Conservation (phyloP, 1,140 invertebrate species). For the Heliconius congener region DNA sequence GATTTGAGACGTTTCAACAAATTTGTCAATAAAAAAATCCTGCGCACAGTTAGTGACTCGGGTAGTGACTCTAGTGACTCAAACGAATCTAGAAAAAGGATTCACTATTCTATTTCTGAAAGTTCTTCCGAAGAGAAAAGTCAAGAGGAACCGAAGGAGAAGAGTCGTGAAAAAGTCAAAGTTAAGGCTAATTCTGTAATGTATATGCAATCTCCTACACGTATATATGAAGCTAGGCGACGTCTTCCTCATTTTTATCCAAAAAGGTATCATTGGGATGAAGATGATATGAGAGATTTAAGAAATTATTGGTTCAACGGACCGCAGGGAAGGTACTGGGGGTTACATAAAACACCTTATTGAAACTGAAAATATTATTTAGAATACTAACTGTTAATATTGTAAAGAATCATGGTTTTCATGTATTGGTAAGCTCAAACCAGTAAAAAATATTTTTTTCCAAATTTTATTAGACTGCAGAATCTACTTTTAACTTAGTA, state of each 20-base stretch:
- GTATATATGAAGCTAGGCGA: slow-evolving; percentile 34
- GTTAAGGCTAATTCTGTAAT: slow-evolving; percentile 20
- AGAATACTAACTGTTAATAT: neutral
- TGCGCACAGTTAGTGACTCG: slow-evolving; percentile 13
- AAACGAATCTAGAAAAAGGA: neutral
- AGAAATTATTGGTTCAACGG: slow-evolving; percentile 56
- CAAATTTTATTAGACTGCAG: too few relatives aligned
- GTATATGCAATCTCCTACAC: slow-evolving; percentile 45
- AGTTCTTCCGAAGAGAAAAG: slow-evolving; percentile 12
- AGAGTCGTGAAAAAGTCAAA: slow-evolving; percentile 20
- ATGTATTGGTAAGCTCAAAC: too few relatives aligned
- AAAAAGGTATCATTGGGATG: slow-evolving; percentile 52
- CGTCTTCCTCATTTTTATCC: slow-evolving; percentile 52
- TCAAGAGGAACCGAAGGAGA: slow-evolving; percentile 17
- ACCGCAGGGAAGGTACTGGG: slow-evolving; percentile 45
- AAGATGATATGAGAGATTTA: slow-evolving; percentile 47
- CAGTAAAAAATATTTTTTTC: too few relatives aligned
- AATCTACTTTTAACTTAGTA: too few relatives aligned
- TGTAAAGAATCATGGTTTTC: neutral
- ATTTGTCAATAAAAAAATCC: slow-evolving; percentile 24
- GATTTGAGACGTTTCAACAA: slow-evolving; percentile 19
- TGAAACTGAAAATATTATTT: neutral
- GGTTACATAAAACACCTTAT: slow-evolving; percentile 38
- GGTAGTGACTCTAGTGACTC: slow-evolving; percentile 14
- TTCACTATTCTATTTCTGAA: neutral